Base-by-base conservation (phyloP, 64 coral and sea anemone species). In the Montipora capricornis region DNA sequence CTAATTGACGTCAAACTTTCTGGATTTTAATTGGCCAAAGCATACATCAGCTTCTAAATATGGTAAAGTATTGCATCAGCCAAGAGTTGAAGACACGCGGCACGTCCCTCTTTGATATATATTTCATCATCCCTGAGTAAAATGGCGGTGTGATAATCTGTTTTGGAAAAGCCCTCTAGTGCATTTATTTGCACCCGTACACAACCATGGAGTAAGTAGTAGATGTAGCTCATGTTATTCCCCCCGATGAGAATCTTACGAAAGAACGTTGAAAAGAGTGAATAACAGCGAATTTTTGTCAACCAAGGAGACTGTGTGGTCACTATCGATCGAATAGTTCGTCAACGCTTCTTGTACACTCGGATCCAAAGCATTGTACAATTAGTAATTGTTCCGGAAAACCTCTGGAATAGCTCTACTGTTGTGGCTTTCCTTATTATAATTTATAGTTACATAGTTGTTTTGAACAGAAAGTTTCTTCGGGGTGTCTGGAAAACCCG, bases 191-290 rank as follows among this genome's bases (percentile, higher is more conserved):
- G 92, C 92, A 88, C 77, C 49, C 1, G 75, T 97, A 71, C 94
- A 97, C 94, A 97, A 92, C 69, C 95, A 97, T 97, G 95, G 95
- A 83, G 95, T 97, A 91, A 97, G 95, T 97, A 97, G 52, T 47
- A 29, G 17, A 17, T 51, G 4, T 4, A 6, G 37, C 47, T 0
- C 9, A 52, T 57, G 8, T 48, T 29, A 45, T 3, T 77, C 14
- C 14, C 24, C 62, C 29, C 10, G 26, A 46, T 57, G 1, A 73
- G 2, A 81, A 69, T 12, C 26, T 6, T 55, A 6, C 50, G 12
- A 19, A 4, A 58, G 67, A n/a, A n/a, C n/a, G n/a, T n/a, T n/a
- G n/a, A n/a, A n/a, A n/a, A n/a, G n/a, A n/a, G n/a, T n/a, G n/a
- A n/a, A n/a, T n/a, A n/a, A n/a, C n/a, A n/a, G n/a, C n/a, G n/a